These are phyloP conservation scores for Panagrolaimus sp. DNA, from an alignment of 1,140 invertebrate genomes.

Conservation along the genomic window DNA sequence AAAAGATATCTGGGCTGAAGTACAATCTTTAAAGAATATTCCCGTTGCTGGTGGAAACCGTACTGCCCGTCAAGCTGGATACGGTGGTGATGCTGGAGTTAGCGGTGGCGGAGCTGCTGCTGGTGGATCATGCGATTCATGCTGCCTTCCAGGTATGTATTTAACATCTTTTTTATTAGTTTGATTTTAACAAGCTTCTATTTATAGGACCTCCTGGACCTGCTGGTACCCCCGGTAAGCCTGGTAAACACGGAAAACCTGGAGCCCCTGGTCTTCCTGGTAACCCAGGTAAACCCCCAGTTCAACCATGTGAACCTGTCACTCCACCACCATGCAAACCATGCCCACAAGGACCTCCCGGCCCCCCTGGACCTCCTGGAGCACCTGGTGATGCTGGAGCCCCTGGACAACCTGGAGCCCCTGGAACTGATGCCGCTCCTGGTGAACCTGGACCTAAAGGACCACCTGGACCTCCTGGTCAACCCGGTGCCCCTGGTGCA, in stretches of 20 bases:
- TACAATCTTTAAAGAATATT: background rate
- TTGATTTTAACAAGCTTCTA: background rate
- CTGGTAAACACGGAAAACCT: constrained; percentile 27
- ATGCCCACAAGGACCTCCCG: constrained; percentile 30
- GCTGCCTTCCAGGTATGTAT: constrained; percentile 21
- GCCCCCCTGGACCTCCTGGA: constrained; percentile 22
- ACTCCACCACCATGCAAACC: constrained; percentile 22
- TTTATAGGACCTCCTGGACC: constrained; percentile 16
- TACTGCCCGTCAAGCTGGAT: constrained; percentile 16
- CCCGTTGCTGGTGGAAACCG: constrained; percentile 4
- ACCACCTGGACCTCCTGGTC: constrained; percentile 21
- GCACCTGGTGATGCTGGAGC: constrained; percentile 25
- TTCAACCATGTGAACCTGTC: constrained; percentile 19
- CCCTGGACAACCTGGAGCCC: constrained; percentile 27
- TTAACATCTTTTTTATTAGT: background rate
- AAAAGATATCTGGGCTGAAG: constrained; percentile 15
- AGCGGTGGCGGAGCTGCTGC: constrained; percentile 21
- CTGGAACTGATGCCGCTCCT: constrained; percentile 21
- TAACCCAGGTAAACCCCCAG: constrained; percentile 23
- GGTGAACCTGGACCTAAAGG: constrained; percentile 29
- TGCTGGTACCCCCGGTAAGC: constrained; percentile 25
- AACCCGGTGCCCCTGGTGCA: constrained; percentile 20
- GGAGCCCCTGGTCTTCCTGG: constrained; percentile 24
- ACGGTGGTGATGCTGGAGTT: constrained; percentile 20
- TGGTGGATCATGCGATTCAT: constrained; percentile 16